phyloP scores from a whole-genome alignment of 2,113 vertebrate genomes.

The Vombatus ursinus region DNA sequence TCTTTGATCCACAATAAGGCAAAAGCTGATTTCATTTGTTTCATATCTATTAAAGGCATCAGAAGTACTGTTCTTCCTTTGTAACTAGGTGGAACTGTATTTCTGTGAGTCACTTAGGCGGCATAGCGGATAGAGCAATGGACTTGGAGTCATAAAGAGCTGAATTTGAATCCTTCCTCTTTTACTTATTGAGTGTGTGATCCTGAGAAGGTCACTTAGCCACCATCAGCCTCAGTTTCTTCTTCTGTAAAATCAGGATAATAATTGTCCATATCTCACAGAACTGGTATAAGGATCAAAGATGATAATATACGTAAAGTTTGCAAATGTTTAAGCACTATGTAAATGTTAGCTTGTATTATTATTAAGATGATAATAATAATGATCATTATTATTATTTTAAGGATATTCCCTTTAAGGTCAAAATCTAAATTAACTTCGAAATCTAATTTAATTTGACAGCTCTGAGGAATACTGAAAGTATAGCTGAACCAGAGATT shows the following conservation, averaged over 20 bases:
- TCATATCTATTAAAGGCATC: background rate
- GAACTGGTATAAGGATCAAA: background rate
- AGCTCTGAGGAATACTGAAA: background rate
- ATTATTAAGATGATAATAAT: background rate
- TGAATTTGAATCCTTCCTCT: background rate
- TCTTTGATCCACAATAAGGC: background rate
- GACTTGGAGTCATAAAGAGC: background rate
- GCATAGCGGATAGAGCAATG: background rate
- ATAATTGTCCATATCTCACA: background rate
- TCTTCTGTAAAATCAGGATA: background rate
- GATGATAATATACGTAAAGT: background rate
- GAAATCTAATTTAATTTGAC: background rate
- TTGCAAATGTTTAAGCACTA: background rate
- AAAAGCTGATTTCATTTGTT: background rate
- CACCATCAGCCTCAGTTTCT: background rate
- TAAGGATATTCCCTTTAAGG: background rate
- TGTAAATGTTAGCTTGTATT: background rate
- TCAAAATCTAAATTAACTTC: background rate
- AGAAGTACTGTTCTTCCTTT: background rate
- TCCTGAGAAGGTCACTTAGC: too few species aligned
- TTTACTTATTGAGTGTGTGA: background rate
- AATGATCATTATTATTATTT: background rate
- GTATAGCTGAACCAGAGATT: background rate
- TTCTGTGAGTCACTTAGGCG: background rate
- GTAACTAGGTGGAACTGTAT: background rate